These are phyloP conservation scores for Andricus curvator DNA, from an alignment of 2,888 invertebrate species.

Conservation along the genomic window DNA sequence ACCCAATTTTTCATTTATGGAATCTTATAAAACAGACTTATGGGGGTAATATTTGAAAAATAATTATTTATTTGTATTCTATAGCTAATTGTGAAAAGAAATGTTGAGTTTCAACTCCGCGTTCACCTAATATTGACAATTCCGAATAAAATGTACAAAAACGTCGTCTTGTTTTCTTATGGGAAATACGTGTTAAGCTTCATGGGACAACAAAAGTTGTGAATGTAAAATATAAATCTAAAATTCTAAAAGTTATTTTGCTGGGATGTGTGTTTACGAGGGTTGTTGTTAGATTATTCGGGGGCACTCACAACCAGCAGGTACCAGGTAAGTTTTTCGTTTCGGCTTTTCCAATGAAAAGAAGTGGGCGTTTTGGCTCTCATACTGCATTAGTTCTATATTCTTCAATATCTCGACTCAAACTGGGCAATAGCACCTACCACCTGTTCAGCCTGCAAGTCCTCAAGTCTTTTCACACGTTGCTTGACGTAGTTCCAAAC, in stretches of 20 bases:
- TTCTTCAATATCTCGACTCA: slow-evolving; percentile 10
- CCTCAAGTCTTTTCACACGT: slow-evolving; percentile 25
- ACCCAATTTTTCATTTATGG: too few species aligned
- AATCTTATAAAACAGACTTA: too few species aligned
- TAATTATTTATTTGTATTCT: too few species aligned
- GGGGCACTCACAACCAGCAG: neutral
- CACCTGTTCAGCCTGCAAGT: slow-evolving; percentile 20
- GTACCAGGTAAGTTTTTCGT: neutral
- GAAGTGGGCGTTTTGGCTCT: slow-evolving; percentile 26
- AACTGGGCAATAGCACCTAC: slow-evolving; percentile 19
- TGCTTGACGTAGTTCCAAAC: slow-evolving; percentile 11
- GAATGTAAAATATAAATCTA: slow-evolving; percentile 7
- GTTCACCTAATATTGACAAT: too few species aligned
- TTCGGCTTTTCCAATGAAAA: slow-evolving; percentile 12
- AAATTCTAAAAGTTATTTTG: slow-evolving; percentile 10
- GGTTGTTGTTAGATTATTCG: neutral
- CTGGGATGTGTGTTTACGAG: slow-evolving; percentile 22
- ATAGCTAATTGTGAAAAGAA: too few species aligned
- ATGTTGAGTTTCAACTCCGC: too few species aligned
- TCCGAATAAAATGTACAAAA: neutral
- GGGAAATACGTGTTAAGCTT: too few species aligned
- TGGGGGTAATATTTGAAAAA: too few species aligned
- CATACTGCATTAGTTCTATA: slow-evolving; percentile 10
- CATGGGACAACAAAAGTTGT: neutral
- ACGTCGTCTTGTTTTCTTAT: neutral